These are phyloP conservation scores for Antrozous pallidus DNA, from an alignment of 2,797 vertebrate genomes.

Conservation along the genomic window DNA sequence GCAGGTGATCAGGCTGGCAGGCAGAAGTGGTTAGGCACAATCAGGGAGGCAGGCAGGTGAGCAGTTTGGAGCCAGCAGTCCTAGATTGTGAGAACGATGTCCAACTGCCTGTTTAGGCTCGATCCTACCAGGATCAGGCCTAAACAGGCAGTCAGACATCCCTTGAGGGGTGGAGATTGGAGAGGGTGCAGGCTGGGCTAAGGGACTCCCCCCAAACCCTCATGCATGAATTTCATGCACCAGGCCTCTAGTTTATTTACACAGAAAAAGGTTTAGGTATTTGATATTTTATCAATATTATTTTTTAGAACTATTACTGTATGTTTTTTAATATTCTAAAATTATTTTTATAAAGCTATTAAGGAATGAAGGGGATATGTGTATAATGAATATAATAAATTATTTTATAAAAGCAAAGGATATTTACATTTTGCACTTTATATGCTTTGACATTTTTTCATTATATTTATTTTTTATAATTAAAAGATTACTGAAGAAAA, in stretches of 20 bases:
- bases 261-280: conserved; percentile 23
- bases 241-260: conserved; percentile 17
- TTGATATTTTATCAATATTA: not conserved
- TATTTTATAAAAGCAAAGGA: not conserved
- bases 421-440: conserved; percentile 19
- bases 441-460: not conserved
- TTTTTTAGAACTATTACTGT: not conserved
- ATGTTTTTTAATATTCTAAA: not conserved
- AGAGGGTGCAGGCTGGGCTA: too few relatives aligned
- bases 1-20: too few relatives aligned
- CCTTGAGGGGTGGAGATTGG: too few relatives aligned
- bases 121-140: too few relatives aligned
- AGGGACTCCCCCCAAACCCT: too few relatives aligned
- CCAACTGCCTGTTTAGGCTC: too few relatives aligned
- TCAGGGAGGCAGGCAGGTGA: too few relatives aligned
- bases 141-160: too few relatives aligned
- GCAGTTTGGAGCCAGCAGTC: too few relatives aligned
- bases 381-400: conserved; percentile 12
- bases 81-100: too few relatives aligned
- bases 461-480: conserved; percentile 29
- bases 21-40: too few relatives aligned
- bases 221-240: too few relatives aligned
- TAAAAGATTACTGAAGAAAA: conserved; percentile 35
- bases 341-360: conserved; percentile 7
- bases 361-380: not conserved